phyloP scores from a whole-genome alignment of 2,113 vertebrate species.

The Ceuthmochares aereus region DNA sequence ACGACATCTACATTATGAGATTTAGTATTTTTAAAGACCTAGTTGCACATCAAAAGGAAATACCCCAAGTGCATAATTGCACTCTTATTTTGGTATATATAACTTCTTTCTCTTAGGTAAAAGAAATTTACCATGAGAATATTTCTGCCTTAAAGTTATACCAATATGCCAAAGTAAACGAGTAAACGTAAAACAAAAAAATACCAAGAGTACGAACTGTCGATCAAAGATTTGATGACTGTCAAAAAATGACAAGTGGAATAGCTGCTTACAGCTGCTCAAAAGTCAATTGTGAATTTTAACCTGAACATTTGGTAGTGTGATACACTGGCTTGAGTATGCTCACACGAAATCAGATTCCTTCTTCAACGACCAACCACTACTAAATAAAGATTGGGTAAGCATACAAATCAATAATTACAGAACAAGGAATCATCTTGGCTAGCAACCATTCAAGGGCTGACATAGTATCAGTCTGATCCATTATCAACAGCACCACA shows the following conservation, averaged over 20 bases:
- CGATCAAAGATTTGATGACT: neutral
- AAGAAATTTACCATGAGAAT: neutral
- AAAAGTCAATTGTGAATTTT: neutral
- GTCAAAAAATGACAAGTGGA: neutral
- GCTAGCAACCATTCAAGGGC: neutral
- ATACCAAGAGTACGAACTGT: neutral
- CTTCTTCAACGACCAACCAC: neutral
- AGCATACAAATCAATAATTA: neutral
- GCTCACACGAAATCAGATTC: neutral
- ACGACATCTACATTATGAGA: neutral
- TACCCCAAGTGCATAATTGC: neutral
- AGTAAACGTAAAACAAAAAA: neutral
- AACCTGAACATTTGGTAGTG: neutral
- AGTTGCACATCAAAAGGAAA: neutral
- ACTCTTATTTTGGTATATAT: neutral
- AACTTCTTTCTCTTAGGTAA: neutral
- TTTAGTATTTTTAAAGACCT: neutral
- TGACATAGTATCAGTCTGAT: neutral
- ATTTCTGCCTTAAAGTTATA: neutral
- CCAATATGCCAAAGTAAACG: neutral
- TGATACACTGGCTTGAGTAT: neutral
- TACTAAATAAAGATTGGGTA: neutral
- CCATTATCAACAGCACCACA: neutral
- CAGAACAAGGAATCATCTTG: neutral
- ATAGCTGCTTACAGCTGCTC: neutral